Percentiles rank a stretch among this genome's conserved stretches.
Evolutionary conservation across 2,797 vertebrate species (phyloP).

Genomic region (Acipenser oxyrinchus): DNA sequence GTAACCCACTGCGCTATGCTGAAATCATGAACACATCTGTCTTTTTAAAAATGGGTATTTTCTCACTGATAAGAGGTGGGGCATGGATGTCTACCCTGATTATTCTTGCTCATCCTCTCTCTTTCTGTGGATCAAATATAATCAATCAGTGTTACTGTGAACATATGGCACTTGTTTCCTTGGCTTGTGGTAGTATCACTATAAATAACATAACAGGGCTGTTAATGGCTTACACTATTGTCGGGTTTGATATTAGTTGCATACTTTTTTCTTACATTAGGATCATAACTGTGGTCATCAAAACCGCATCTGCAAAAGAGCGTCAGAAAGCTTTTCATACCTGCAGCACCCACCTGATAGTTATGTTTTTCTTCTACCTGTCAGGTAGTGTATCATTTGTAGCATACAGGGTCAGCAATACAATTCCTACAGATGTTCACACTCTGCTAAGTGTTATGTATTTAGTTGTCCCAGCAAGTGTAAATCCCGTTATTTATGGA

Average conservation of each 20-base stretch:
- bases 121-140: conserved; percentile 31
- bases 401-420: conserved; percentile 19
- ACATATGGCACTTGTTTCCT: conserved; percentile 38
- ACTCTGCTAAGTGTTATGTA: conserved; percentile 19
- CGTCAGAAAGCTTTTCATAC: conserved; percentile 38
- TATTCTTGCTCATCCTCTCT: conserved; percentile 18
- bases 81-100: conserved; percentile 5
- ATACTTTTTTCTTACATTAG: conserved; percentile 34
- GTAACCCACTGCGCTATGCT: conserved; percentile 33
- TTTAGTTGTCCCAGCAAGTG: conserved; percentile 23
- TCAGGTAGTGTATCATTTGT: conserved; percentile 17
- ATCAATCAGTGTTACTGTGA: conserved; percentile 43
- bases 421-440: conserved; percentile 17
- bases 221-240: conserved; percentile 26
- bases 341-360: conserved; percentile 34
- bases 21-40: conserved; percentile 13
- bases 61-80: conserved; percentile 11
- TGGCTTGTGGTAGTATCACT: conserved; percentile 31
- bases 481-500: conserved; percentile 26
- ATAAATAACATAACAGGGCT: conserved; percentile 34
- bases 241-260: conserved; percentile 30
- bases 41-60: conserved; percentile 4
- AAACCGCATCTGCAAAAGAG: conserved; percentile 30
- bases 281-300: conserved; percentile 29
- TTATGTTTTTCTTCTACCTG: conserved; percentile 35